Base-by-base conservation (phyloP, 2,113 vertebrate genomes). In the Gambusia affinis region DNA sequence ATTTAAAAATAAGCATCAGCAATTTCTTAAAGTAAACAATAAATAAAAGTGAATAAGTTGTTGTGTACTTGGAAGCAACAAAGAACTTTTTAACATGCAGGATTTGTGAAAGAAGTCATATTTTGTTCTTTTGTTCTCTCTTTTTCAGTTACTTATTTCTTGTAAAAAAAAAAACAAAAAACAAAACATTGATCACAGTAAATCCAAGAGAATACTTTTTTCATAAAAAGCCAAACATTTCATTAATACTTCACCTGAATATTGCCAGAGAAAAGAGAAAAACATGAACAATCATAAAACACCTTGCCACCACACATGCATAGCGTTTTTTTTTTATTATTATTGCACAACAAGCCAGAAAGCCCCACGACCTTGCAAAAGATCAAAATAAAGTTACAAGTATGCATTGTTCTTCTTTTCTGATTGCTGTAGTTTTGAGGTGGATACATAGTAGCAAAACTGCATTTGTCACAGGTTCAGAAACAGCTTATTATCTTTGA, bases 401-500 rank as follows among this genome's bases (percentile, higher is more conserved):
- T 57, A 8, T 57, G 24, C 8, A 12, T 33, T 12, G 11, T 60
- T 29, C 22, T 35, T 60, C 5, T 31, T 17, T 27, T 35, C 51
- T 57, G 51, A 8, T 57, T 31, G 24, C 68, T 31, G 8, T n/a
- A 22, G 2, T 69, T 31, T 30, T 51, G 24, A 60, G 14, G 44
- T 51, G 39, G 14, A 30, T 27, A 54, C 27, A 19, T 29, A 12
- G 51, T 37, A 60, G 62, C 51, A 70, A 62, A 70, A 67, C 51
- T 76, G 68, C 31, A 31, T 71, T 33, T 51, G 39, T 81, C n/a
- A 33, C 73, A 74, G 76, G 47, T 70, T 73, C 39, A 37, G 35
- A 70, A 85, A 80, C 76, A n/a, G 61, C 27, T 80, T 67, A 78
- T 87, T 88, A 85, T 35, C 29, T 15, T 33, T 24, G 63, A 74